phyloP scores from a whole-genome alignment of 2,113 vertebrate genomes.

The Phrynosoma blainvillii region DNA sequence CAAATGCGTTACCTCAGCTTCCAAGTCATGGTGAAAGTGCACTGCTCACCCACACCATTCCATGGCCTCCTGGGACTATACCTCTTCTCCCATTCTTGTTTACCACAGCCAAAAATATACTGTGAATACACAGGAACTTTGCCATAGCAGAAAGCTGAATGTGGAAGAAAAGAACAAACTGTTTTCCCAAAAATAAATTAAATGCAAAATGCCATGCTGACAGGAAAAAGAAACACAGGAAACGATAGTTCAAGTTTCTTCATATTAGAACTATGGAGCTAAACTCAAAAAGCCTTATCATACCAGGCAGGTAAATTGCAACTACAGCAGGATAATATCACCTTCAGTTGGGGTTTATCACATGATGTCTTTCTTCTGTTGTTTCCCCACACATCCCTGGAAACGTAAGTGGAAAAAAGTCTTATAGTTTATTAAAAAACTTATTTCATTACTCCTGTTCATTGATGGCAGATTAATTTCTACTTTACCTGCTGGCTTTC shows the following conservation, averaged over 20 bases:
- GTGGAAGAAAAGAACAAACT: not conserved
- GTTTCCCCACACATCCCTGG: too few species aligned
- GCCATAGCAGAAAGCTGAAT: constrained; percentile 4
- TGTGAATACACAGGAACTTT: not conserved
- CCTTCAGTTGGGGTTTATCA: too few species aligned
- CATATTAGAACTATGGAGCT: not conserved
- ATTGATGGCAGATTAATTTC: too few species aligned
- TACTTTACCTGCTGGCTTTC: too few species aligned
- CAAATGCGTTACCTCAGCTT: constrained; percentile 8
- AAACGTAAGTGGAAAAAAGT: too few species aligned
- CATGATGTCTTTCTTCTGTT: too few species aligned
- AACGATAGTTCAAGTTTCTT: not conserved
- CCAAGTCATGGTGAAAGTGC: not conserved
- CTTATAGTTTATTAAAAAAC: too few species aligned
- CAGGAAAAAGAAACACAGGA: not conserved
- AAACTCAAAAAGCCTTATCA: not conserved
- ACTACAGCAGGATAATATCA: too few species aligned
- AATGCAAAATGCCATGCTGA: not conserved
- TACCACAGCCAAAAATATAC: not conserved
- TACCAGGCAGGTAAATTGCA: too few species aligned
- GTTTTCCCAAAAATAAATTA: constrained; percentile 2
- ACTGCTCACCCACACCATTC: not conserved
- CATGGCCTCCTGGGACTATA: not conserved
- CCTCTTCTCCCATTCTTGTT: constrained; percentile 4
- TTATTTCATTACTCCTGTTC: too few species aligned